These are phyloP conservation scores for Petrosia ficiformis DNA, from an alignment of 37 sponge, comb jelly and placozoan species.

Conservation along the genomic window DNA sequence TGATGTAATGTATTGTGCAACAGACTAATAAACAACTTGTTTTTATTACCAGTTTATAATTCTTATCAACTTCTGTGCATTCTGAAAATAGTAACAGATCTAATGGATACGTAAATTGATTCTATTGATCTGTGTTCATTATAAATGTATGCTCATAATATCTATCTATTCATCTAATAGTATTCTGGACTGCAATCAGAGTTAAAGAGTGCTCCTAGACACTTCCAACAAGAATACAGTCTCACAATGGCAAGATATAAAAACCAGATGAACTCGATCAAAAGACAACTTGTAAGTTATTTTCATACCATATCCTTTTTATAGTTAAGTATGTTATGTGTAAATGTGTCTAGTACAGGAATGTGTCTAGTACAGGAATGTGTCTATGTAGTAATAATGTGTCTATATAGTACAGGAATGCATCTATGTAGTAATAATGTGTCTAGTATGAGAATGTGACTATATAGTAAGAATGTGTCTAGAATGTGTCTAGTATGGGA, in stretches of 20 bases:
- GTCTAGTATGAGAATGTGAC: neutral
- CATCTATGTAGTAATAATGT: too few species aligned
- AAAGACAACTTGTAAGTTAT: neutral
- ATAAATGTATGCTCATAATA: too few species aligned
- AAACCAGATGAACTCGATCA: neutral
- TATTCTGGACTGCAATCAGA: neutral
- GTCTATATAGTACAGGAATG: too few species aligned
- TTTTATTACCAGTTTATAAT: too few species aligned
- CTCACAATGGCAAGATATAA: neutral
- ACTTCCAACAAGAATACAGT: neutral
- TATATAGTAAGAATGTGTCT: neutral
- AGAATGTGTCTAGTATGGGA: neutral
- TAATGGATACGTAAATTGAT: too few species aligned
- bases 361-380: too few species aligned
- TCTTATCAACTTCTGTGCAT: neutral
- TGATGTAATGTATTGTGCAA: constrained; percentile 83
- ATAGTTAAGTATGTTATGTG: neutral
- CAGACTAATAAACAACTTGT: too few species aligned
- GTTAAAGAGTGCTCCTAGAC: neutral
- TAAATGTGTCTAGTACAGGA: neutral
- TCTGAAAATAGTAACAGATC: neutral
- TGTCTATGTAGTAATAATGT: too few species aligned
- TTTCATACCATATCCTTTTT: neutral
- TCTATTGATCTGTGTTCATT: too few species aligned
- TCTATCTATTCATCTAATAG: too few species aligned